phyloP scores from a whole-genome alignment of 1,140 invertebrate genomes.

The Brachionus asplanchnoidis region DNA sequence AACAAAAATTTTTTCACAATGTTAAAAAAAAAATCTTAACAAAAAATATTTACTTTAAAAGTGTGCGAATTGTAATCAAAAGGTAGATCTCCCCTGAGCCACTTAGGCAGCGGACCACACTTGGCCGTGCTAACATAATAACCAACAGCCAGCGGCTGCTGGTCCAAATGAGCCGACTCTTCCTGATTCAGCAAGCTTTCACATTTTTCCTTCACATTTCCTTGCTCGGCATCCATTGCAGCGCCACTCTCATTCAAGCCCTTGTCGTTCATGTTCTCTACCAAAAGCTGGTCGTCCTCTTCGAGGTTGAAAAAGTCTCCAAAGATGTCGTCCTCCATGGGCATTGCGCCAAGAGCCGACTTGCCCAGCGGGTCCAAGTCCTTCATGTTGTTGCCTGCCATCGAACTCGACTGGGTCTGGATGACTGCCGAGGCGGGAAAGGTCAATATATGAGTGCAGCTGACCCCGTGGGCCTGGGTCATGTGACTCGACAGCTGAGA shows the following conservation, averaged over 20 bases:
- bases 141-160: slow-evolving; percentile 94
- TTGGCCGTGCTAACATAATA: slow-evolving; percentile 94
- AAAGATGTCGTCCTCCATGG: slow-evolving; percentile 34
- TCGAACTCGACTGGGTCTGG: slow-evolving; percentile 58
- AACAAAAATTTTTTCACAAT: slow-evolving; percentile 48
- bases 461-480: slow-evolving; percentile 71
- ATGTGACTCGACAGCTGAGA: slow-evolving; percentile 66
- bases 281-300: slow-evolving; percentile 18
- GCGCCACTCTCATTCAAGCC: slow-evolving; percentile 8
- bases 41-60: slow-evolving; percentile 70
- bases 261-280: slow-evolving; percentile 35
- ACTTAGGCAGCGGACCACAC: slow-evolving; percentile 83
- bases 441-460: slow-evolving; percentile 94
- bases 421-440: slow-evolving; percentile 96
- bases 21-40: slow-evolving; percentile 72
- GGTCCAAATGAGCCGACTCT: slow-evolving; percentile 65
- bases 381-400: not conserved
- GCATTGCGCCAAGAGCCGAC: not conserved
- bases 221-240: not conserved
- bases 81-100: slow-evolving; percentile 58
- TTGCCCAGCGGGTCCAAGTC: slow-evolving; percentile 10
- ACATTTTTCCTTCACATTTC: not conserved
- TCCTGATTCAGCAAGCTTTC: slow-evolving; percentile 47
- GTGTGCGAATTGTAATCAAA: slow-evolving; percentile 81
- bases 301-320: slow-evolving; percentile 6